These are phyloP conservation scores for Eulemur mongoz DNA, from an alignment of 2,797 vertebrate species.

Conservation along the genomic window DNA sequence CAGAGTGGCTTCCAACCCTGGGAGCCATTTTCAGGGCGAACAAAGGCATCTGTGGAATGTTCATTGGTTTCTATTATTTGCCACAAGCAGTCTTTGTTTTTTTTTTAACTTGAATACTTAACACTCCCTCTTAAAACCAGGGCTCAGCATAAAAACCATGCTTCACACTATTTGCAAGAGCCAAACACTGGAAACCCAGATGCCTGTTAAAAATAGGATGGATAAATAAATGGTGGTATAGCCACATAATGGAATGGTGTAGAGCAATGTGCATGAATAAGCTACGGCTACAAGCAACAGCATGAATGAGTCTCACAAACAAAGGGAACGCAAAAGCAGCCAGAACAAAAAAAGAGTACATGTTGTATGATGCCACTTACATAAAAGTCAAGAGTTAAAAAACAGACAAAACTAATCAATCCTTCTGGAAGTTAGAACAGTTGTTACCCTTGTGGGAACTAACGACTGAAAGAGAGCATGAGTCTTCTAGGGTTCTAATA, in stretches of 20 bases:
- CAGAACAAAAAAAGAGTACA: not conserved
- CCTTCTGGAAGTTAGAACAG: not conserved
- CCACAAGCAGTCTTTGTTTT: not conserved
- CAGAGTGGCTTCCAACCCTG: not conserved
- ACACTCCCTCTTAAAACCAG: not conserved
- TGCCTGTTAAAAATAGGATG: not conserved
- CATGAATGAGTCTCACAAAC: not conserved
- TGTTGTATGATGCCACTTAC: not conserved
- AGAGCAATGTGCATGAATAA: not conserved
- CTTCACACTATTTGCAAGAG: not conserved
- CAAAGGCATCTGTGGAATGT: slow-evolving; percentile 17
- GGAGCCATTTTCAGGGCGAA: not conserved
- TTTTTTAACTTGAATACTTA: not conserved
- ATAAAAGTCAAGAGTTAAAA: not conserved
- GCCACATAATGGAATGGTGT: not conserved
- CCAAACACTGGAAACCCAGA: not conserved
- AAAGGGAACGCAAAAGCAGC: not conserved
- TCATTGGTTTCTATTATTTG: not conserved
- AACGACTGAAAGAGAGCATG: not conserved
- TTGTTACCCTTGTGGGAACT: not conserved
- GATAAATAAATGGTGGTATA: not conserved
- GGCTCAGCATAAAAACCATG: not conserved
- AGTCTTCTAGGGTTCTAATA: not conserved
- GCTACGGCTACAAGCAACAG: too few relatives aligned
- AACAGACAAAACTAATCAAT: not conserved